Percentiles rank a stretch among this genome's conserved stretches.
These are phyloP conservation scores for Listrodromus nycthemerus DNA, from an alignment of 2,888 invertebrate species.

Conservation along the genomic window DNA sequence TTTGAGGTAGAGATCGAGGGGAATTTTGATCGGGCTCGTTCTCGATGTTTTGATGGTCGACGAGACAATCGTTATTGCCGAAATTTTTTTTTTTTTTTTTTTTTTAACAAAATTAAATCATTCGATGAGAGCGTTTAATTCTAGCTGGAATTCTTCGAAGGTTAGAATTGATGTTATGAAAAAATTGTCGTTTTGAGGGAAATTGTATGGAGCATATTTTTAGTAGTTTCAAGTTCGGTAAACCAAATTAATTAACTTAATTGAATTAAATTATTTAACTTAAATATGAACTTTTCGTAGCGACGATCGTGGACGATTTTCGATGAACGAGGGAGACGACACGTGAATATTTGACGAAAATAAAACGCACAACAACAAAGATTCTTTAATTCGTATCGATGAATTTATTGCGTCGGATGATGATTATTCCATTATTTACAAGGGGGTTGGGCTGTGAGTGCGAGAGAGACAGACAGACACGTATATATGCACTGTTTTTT, in stretches of 20 bases:
- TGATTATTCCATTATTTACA: slow-evolving; percentile 80
- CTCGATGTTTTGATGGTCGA: no score
- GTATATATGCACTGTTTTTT: slow-evolving; percentile 78
- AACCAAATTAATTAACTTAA: neutral
- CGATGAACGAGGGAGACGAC: neutral
- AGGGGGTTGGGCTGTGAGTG: slow-evolving; percentile 45
- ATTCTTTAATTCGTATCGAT: slow-evolving; percentile 71
- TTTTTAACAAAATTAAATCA: no score
- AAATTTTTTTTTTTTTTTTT: no score
- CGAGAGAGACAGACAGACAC: slow-evolving; percentile 75
- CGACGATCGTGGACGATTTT: neutral
- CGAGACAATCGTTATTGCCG: no score
- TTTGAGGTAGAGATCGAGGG: no score
- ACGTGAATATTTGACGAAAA: neutral
- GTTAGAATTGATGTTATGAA: neutral
- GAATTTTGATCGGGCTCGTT: no score
- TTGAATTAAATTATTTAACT: neutral
- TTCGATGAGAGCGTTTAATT: neutral
- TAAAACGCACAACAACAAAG: slow-evolving; percentile 12
- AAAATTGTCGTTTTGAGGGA: no score
- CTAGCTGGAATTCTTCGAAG: neutral
- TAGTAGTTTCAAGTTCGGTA: neutral
- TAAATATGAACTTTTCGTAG: neutral
- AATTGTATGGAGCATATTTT: neutral
- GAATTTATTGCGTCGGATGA: slow-evolving; percentile 83